Conservation (phyloP, 2,797 vertebrate genomes). For the Trachops cirrhosus region DNA sequence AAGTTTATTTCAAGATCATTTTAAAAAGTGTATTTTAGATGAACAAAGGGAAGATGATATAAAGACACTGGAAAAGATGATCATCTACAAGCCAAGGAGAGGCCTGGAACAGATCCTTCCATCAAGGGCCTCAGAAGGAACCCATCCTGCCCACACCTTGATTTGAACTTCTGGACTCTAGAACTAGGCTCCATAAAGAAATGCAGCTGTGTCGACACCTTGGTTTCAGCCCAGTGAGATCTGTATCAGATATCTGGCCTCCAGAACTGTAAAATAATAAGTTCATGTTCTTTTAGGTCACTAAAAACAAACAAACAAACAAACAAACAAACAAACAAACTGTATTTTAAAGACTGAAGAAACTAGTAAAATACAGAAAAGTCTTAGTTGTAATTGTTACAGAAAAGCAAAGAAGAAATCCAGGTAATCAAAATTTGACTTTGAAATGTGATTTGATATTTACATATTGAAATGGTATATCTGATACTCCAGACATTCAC, state of each 20-base stretch:
- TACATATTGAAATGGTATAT: neutral
- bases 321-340: neutral
- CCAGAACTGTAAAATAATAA: no score
- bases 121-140: neutral
- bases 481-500: neutral
- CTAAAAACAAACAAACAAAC: no score
- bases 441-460: conserved; percentile 4
- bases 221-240: neutral
- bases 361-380: neutral
- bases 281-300: no score
- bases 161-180: neutral
- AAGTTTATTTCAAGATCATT: neutral
- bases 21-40: neutral
- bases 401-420: conserved; percentile 19
- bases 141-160: neutral
- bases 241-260: neutral
- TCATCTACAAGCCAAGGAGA: neutral
- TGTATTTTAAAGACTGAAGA: conserved; percentile 14
- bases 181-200: neutral
- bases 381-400: neutral
- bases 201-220: neutral
- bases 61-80: neutral
- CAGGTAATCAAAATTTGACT: conserved; percentile 1
- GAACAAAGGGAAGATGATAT: neutral
- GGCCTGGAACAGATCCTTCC: no score